Evolutionary conservation across 2,113 vertebrate species (phyloP).

Genomic region (Lipotes vexillifer): DNA sequence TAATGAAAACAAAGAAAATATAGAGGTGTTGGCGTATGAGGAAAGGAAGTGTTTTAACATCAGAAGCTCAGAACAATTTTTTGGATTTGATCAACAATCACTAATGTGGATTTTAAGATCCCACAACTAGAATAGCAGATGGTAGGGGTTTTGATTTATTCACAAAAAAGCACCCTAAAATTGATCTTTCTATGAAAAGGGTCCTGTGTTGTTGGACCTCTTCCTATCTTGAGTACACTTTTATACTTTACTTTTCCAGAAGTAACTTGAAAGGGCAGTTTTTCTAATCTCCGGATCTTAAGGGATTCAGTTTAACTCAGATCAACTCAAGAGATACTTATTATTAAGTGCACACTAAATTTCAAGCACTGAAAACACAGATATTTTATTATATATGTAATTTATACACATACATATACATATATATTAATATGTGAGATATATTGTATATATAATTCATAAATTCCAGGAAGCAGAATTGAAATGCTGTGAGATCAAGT

Average conservation of each 20-base stretch:
- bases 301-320: background rate
- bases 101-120: constrained; percentile 31
- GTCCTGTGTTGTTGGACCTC: background rate
- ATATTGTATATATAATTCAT: background rate
- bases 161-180: background rate
- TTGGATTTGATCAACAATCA: constrained; percentile 33
- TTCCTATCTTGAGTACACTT: background rate
- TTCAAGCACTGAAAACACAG: background rate
- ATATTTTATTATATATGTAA: background rate
- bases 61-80: background rate
- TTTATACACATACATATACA: background rate
- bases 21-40: constrained; percentile 37
- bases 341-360: background rate
- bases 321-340: background rate
- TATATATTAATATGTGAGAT: background rate
- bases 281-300: background rate
- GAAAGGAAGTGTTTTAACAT: background rate
- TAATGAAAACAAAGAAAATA: constrained; percentile 57
- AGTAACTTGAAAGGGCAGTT: background rate
- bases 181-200: background rate
- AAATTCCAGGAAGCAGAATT: background rate
- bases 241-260: background rate
- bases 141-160: background rate
- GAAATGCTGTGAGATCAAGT: background rate
- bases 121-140: background rate